Percentiles rank a stretch among this genome's conserved stretches.
Evolutionary conservation across 2,888 invertebrate genomes (phyloP).

Genomic region (Spatulosminthurus flaviceps): DNA sequence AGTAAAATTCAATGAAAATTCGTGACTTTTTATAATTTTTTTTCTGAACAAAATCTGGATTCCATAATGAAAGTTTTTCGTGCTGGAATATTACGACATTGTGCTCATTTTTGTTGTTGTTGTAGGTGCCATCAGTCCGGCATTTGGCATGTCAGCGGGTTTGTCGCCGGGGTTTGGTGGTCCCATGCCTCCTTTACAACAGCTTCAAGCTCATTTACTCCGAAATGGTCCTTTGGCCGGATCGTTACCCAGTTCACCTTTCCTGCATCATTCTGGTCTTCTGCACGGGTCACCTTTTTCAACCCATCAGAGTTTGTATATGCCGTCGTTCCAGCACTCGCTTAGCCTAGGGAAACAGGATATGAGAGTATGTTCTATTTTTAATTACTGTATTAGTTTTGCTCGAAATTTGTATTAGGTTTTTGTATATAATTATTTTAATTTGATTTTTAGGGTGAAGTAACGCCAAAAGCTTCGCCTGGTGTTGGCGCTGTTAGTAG

Average conservation of each 20-base stretch:
- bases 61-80: too few species aligned
- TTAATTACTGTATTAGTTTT: conserved; percentile 16
- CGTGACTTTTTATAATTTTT: too few species aligned
- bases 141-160: conserved; percentile 73
- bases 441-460: conserved; percentile 58
- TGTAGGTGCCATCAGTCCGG: conserved; percentile 83
- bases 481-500: conserved; percentile 68
- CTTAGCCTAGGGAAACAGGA: conserved; percentile 61
- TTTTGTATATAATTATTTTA: not conserved
- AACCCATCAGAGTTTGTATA: conserved; percentile 62
- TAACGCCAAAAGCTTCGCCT: conserved; percentile 70
- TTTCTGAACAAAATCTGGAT: too few species aligned
- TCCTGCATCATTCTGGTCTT: conserved; percentile 67
- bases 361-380: conserved; percentile 45
- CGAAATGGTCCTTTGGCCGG: conserved; percentile 70
- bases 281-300: conserved; percentile 65
- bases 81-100: too few species aligned
- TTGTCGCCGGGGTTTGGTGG: conserved; percentile 67
- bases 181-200: conserved; percentile 73
- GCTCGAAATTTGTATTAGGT: not conserved
- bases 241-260: conserved; percentile 68
- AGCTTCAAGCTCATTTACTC: conserved; percentile 82
- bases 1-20: too few species aligned
- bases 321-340: conserved; percentile 61
- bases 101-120: not conserved